A percentile compares a stretch with the other conserved stretches of the same genome.
These are phyloP conservation scores for Oncorhynchus clarkii DNA, from an alignment of 2,113 vertebrate species.

Conservation along the genomic window DNA sequence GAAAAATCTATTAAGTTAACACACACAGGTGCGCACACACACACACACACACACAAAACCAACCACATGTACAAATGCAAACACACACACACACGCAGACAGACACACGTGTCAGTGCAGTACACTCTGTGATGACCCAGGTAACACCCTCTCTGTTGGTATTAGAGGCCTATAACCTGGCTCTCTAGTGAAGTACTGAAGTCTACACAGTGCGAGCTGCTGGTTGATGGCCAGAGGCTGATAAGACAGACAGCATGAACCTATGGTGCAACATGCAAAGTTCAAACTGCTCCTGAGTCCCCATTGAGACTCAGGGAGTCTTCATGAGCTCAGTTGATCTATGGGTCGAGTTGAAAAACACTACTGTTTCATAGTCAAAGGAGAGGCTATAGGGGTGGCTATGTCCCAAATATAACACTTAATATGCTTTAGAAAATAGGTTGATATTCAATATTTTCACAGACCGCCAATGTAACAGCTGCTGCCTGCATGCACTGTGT, in stretches of 20 bases:
- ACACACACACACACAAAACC: neutral
- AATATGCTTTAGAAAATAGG: too few species aligned
- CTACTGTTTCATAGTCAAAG: neutral
- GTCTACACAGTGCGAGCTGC: neutral
- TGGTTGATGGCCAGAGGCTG: slow-evolving; percentile 6
- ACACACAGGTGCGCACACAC: neutral
- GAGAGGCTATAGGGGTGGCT: neutral
- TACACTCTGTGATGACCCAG: too few species aligned
- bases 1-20: neutral
- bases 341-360: slow-evolving; percentile 27
- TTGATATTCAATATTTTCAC: too few species aligned
- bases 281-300: slow-evolving; percentile 49
- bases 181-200: neutral
- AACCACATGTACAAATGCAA: neutral
- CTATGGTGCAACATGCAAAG: slow-evolving; percentile 61
- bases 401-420: neutral
- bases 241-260: slow-evolving; percentile 39
- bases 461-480: neutral
- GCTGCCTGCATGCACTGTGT: neutral
- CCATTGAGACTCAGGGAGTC: neutral
- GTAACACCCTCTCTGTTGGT: slow-evolving; percentile 20
- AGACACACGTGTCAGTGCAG: too few species aligned
- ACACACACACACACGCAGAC: neutral
- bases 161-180: slow-evolving; percentile 17
- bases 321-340: neutral